Evolutionary conservation across 2,888 invertebrate species (phyloP).

Genomic region (Xylophagus ater): DNA sequence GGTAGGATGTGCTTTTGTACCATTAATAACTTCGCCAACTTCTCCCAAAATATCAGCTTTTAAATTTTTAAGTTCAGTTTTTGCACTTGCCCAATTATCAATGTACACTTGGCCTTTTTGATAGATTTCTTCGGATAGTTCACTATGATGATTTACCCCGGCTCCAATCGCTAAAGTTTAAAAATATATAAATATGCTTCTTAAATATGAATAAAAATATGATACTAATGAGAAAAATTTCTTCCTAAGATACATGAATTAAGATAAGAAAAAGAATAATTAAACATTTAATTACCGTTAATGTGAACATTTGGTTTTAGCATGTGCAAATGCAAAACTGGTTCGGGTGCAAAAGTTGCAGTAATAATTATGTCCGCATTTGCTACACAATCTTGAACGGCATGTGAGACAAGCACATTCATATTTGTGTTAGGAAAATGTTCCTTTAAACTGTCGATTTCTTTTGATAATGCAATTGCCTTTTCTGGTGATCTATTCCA

Average conservation of each 20-base stretch:
- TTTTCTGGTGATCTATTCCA: slow-evolving; percentile 44
- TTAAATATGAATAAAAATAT: not conserved
- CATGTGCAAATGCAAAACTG: slow-evolving; percentile 43
- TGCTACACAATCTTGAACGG: slow-evolving; percentile 41
- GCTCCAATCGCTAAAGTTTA: slow-evolving; percentile 44
- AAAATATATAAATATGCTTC: not conserved
- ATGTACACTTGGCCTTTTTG: slow-evolving; percentile 42
- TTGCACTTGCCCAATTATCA: slow-evolving; percentile 44
- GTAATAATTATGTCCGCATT: slow-evolving; percentile 52
- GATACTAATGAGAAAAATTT: slow-evolving; percentile 1
- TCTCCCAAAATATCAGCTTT: slow-evolving; percentile 44
- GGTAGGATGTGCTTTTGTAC: slow-evolving; percentile 26
- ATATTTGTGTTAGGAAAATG: slow-evolving; percentile 18
- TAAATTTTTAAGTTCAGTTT: slow-evolving; percentile 42
- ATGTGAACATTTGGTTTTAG: slow-evolving; percentile 47
- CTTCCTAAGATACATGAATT: not conserved
- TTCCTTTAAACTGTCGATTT: slow-evolving; percentile 25
- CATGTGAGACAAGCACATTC: slow-evolving; percentile 23
- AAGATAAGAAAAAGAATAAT: slow-evolving; percentile 5
- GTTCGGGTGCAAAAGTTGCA: slow-evolving; percentile 42
- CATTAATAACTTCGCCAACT: slow-evolving; percentile 44
- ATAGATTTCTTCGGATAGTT: slow-evolving; percentile 45
- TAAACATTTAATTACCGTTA: slow-evolving; percentile 45
- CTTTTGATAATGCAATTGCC: slow-evolving; percentile 30
- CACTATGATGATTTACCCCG: slow-evolving; percentile 40